These are phyloP conservation scores for Spea hammondii DNA, from an alignment of 2,797 vertebrate species.

Conservation along the genomic window DNA sequence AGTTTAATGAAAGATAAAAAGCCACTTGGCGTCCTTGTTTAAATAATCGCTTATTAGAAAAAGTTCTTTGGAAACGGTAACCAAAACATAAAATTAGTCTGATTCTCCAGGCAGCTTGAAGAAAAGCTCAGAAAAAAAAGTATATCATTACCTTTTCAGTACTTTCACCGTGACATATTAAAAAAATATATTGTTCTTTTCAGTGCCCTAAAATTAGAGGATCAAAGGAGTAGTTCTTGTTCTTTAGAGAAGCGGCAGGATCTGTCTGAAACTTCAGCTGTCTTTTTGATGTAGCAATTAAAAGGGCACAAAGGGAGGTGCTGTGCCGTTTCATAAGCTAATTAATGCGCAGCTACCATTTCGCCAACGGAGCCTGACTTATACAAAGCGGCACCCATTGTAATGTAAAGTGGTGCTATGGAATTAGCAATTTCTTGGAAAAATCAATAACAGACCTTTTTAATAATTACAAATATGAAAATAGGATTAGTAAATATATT, in stretches of 20 bases:
- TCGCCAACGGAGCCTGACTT: slow-evolving; percentile 13
- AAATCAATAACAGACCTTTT: background rate
- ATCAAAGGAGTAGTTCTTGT: slow-evolving; percentile 23
- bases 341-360: slow-evolving; percentile 28
- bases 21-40: background rate
- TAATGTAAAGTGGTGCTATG: slow-evolving; percentile 1
- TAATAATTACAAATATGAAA: too few relatives aligned
- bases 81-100: slow-evolving; percentile 16
- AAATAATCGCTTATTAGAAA: background rate
- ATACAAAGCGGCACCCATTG: slow-evolving; percentile 7
- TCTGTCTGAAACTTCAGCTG: background rate
- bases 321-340: slow-evolving; percentile 4
- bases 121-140: background rate
- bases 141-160: slow-evolving; percentile 21
- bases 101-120: slow-evolving; percentile 2
- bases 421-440: background rate
- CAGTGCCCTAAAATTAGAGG: background rate
- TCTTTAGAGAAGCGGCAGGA: background rate
- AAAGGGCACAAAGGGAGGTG: slow-evolving; percentile 11
- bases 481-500: too few relatives aligned
- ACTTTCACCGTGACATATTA: background rate
- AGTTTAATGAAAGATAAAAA: too few relatives aligned
- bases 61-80: background rate
- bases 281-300: slow-evolving; percentile 38
- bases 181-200: slow-evolving; percentile 26